A percentile compares a stretch with the other conserved stretches of the same genome.
phyloP scores from a whole-genome alignment of 2,797 vertebrate genomes.

The Natrix natrix region DNA sequence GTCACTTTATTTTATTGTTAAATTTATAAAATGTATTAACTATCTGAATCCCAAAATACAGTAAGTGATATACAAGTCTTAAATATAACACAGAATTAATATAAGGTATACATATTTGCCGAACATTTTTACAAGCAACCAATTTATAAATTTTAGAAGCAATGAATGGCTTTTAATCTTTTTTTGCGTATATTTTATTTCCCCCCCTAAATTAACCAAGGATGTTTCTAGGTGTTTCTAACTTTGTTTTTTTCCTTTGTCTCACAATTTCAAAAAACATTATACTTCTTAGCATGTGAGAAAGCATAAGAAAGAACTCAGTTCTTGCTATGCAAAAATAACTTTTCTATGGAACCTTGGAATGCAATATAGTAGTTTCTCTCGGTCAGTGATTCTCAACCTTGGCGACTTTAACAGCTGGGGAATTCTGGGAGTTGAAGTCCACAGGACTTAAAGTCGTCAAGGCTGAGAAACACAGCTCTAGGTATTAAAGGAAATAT shows the following conservation, averaged over 20 bases:
- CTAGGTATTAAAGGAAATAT: background rate
- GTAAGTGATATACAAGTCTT: background rate
- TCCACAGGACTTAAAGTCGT: no score
- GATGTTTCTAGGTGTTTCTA: background rate
- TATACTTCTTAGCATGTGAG: background rate
- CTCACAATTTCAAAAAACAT: background rate
- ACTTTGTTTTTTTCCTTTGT: background rate
- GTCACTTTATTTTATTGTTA: background rate
- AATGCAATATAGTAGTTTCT: background rate
- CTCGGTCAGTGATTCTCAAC: background rate
- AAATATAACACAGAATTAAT: background rate
- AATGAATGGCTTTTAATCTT: background rate
- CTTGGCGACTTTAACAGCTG: no score
- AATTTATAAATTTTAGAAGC: background rate
- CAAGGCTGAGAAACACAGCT: no score
- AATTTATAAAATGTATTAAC: background rate
- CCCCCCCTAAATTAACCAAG: background rate
- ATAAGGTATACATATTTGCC: background rate
- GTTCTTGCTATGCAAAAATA: background rate
- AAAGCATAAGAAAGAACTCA: background rate
- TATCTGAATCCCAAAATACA: background rate
- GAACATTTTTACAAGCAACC: background rate
- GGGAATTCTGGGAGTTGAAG: no score
- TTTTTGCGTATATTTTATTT: background rate
- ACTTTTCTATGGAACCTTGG: background rate